Percentiles rank a stretch among this genome's conserved stretches.
These are phyloP conservation scores for Miniopterus natalensis DNA, from an alignment of 2,113 vertebrate genomes.

Conservation along the genomic window DNA sequence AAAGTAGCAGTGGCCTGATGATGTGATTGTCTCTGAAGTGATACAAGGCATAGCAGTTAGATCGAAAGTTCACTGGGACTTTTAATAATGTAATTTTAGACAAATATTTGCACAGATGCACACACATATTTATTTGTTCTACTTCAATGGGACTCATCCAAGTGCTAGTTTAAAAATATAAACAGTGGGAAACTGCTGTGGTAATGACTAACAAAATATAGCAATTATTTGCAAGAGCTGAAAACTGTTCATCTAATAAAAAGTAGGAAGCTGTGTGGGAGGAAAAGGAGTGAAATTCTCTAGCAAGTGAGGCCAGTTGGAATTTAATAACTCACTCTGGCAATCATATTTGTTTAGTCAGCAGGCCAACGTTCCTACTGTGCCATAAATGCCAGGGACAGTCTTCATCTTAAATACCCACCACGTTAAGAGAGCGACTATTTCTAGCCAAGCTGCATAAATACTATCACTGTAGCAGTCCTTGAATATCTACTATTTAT, in stretches of 20 bases:
- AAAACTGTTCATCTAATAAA: constrained; percentile 75
- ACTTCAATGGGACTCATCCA: constrained; percentile 26
- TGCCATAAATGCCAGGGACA: constrained; percentile 37
- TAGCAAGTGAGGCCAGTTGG: constrained; percentile 43
- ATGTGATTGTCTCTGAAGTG: constrained; percentile 55
- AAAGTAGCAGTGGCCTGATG: constrained; percentile 72
- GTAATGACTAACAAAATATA: constrained; percentile 69
- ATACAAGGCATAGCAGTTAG: constrained; percentile 29
- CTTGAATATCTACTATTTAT: constrained; percentile 1
- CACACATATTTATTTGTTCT: constrained; percentile 68
- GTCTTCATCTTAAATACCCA: constrained; percentile 41
- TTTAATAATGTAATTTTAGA: constrained; percentile 54
- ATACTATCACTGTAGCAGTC: background rate
- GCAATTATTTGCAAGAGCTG: constrained; percentile 69
- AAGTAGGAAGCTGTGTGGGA: constrained; percentile 64
- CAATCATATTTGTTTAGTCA: constrained; percentile 72
- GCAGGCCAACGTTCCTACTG: constrained; percentile 1
- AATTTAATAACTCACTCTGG: constrained; percentile 69
- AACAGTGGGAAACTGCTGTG: constrained; percentile 69
- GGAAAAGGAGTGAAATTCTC: constrained; percentile 68
- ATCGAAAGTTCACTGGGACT: constrained; percentile 37
- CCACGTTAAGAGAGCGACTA: background rate
- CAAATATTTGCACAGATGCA: constrained; percentile 65
- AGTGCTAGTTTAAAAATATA: constrained; percentile 70
- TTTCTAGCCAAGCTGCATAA: constrained; percentile 30